Conservation (phyloP, 2,797 vertebrate genomes). For the Chromis chromis region DNA sequence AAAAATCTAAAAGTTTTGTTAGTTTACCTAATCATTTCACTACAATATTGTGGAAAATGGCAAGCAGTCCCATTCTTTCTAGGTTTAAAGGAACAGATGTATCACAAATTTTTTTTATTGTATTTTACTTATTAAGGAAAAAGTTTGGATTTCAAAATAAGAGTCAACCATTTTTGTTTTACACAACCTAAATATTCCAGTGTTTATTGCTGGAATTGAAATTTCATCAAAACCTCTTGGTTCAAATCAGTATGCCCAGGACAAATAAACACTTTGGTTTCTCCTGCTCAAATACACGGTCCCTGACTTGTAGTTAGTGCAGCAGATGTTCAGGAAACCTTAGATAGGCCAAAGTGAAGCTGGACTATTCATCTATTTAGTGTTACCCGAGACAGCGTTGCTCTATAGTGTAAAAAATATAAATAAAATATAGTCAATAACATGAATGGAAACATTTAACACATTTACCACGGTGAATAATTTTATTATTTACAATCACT, state of each 20-base stretch:
- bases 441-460: not conserved
- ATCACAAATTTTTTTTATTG: too few relatives aligned
- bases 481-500: not conserved
- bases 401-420: not conserved
- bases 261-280: slow-evolving; percentile 35
- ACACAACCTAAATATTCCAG: not conserved
- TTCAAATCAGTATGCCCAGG: slow-evolving; percentile 1
- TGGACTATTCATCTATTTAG: slow-evolving; percentile 16
- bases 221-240: not conserved
- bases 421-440: not conserved
- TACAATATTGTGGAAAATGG: not conserved
- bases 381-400: not conserved
- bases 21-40: not conserved
- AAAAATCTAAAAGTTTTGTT: not conserved
- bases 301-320: slow-evolving; percentile 41
- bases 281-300: slow-evolving; percentile 24
- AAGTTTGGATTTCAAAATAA: not conserved
- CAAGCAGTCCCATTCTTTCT: not conserved
- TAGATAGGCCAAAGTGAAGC: slow-evolving; percentile 17
- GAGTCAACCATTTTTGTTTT: not conserved
- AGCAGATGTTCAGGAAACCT: slow-evolving; percentile 69
- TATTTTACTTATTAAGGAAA: not conserved
- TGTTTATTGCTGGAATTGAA: not conserved
- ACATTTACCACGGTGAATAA: not conserved
- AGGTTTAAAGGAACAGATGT: not conserved